These are phyloP conservation scores for Myioborus miniatus DNA, from an alignment of 2,797 vertebrate species.

Conservation along the genomic window DNA sequence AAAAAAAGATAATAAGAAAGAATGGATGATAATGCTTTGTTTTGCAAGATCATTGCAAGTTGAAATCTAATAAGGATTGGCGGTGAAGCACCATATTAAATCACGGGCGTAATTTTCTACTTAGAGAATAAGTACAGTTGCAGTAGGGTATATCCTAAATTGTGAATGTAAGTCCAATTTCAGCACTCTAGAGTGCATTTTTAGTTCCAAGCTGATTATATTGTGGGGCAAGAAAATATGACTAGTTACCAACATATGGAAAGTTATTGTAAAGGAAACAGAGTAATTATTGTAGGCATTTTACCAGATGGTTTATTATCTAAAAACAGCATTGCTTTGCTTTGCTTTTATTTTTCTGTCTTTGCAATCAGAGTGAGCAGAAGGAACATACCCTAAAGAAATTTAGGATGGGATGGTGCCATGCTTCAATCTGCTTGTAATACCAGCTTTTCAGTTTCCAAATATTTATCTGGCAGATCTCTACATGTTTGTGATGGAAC, in stretches of 20 bases:
- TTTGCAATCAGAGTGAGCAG: neutral
- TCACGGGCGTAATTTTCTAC: neutral
- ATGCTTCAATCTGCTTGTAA: neutral
- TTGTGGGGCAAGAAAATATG: neutral
- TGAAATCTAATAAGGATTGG: neutral
- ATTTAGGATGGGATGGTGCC: neutral
- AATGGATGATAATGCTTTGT: neutral
- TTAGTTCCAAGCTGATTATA: neutral
- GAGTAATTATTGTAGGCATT: conserved; percentile 47
- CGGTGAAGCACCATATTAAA: neutral
- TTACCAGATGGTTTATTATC: conserved; percentile 38
- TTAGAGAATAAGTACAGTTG: neutral
- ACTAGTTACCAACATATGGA: neutral
- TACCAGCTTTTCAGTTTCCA: neutral
- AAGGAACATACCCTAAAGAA: neutral
- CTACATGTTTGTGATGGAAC: neutral
- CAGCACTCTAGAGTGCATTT: neutral
- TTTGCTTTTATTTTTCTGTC: conserved; percentile 30
- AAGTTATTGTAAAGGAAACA: conserved; percentile 26
- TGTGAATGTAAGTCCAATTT: neutral
- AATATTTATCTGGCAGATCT: neutral
- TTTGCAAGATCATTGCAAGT: neutral
- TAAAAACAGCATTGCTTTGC: neutral
- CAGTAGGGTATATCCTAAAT: neutral
- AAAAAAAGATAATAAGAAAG: neutral